Conservation (phyloP, 2,888 invertebrate genomes). For the Brachyopa scutellaris region DNA sequence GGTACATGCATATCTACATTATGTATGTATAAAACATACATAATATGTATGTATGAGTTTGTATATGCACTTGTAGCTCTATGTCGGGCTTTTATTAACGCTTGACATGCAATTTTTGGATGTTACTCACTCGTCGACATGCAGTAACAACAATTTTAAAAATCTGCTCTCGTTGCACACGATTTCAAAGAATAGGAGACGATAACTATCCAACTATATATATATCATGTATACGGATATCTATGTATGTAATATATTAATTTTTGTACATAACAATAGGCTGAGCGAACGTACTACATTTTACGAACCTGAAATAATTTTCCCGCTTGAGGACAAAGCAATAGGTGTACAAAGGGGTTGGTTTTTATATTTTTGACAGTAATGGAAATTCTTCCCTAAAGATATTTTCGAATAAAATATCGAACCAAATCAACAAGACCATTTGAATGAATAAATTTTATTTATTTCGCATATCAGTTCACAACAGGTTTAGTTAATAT, state of each 20-base stretch:
- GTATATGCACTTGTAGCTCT: too few relatives aligned
- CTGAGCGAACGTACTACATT: background rate
- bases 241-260: too few relatives aligned
- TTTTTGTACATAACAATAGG: background rate
- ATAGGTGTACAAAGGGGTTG: background rate
- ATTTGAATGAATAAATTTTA: too few relatives aligned
- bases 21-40: too few relatives aligned
- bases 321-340: background rate
- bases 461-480: too few relatives aligned
- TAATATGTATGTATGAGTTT: too few relatives aligned
- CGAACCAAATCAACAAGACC: background rate
- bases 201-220: background rate
- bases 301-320: background rate
- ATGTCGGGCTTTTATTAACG: too few relatives aligned
- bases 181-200: background rate
- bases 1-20: too few relatives aligned
- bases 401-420: background rate
- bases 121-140: conserved; percentile 7
- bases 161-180: background rate
- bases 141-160: conserved; percentile 7
- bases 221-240: too few relatives aligned
- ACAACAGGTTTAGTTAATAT: too few relatives aligned
- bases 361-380: conserved; percentile 11
- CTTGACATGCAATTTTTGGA: conserved; percentile 3
- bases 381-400: conserved; percentile 9